A percentile compares a stretch with the other conserved stretches of the same genome.
Conservation (phyloP, 2,888 invertebrate species). For the Hermaeophaga mercurialis region DNA sequence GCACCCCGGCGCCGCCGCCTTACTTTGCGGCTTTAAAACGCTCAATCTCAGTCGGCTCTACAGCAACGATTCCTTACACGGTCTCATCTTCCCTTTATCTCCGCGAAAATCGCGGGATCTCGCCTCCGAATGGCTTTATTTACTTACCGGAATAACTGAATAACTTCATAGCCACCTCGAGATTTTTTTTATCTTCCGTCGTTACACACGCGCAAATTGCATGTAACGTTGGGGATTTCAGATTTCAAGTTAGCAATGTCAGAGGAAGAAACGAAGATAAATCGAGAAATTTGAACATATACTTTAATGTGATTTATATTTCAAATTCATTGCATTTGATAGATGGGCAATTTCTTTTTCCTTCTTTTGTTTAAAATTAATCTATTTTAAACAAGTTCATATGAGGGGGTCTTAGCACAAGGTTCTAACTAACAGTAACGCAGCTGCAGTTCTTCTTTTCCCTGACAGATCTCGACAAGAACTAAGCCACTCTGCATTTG, state of each 20-base stretch:
- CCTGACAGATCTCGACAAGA: no score
- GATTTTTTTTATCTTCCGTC: slow-evolving; percentile 45
- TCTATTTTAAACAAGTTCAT: no score
- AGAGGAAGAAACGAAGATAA: neutral
- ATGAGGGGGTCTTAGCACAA: no score
- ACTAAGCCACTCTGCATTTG: no score
- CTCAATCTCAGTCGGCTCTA: slow-evolving; percentile 47
- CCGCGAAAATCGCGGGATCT: slow-evolving; percentile 49
- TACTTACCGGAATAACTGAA: slow-evolving; percentile 54
- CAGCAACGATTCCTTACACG: slow-evolving; percentile 36
- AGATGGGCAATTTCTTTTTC: no score
- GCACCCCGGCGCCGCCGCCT: slow-evolving; percentile 35
- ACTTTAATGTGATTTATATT: no score
- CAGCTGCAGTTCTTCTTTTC: no score
- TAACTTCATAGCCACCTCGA: slow-evolving; percentile 49
- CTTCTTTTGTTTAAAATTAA: no score
- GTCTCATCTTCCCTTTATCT: slow-evolving; percentile 44
- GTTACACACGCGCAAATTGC: slow-evolving; percentile 47
- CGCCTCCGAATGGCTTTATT: slow-evolving; percentile 51
- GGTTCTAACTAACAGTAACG: no score
- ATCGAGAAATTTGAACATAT: no score
- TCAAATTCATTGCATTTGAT: no score
- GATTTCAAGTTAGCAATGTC: slow-evolving; percentile 8
- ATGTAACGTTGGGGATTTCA: slow-evolving; percentile 28
- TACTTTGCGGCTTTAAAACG: slow-evolving; percentile 48